These are phyloP conservation scores for Lithobates sylvaticus DNA, from an alignment of 2,797 vertebrate species.

Conservation along the genomic window DNA sequence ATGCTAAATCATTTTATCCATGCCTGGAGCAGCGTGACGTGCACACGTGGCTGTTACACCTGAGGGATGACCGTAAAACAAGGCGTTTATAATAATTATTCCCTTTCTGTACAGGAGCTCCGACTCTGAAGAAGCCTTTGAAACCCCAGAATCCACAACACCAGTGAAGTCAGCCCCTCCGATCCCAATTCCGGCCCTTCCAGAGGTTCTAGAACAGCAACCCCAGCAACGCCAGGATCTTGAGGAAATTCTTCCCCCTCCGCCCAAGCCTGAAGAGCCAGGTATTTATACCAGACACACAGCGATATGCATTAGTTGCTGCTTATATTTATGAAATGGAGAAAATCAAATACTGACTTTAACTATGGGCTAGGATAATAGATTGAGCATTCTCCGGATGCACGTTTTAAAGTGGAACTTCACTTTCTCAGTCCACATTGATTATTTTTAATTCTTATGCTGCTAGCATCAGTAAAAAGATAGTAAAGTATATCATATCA, in stretches of 20 bases:
- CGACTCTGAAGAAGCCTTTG: conserved; percentile 97
- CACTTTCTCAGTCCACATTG: too few relatives aligned
- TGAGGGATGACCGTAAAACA: neutral
- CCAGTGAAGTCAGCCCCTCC: conserved; percentile 91
- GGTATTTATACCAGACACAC: conserved; percentile 73
- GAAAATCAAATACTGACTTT: neutral
- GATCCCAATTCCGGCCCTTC: conserved; percentile 69
- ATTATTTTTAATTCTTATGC: too few relatives aligned
- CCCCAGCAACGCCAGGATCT: conserved; percentile 36
- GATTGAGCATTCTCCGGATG: too few relatives aligned
- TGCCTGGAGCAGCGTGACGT: neutral
- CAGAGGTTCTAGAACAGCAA: conserved; percentile 43
- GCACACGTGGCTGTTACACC: neutral
- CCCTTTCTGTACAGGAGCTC: conserved; percentile 85
- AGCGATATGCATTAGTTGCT: neutral
- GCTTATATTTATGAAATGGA: neutral
- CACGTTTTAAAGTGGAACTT: too few relatives aligned
- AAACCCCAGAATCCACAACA: conserved; percentile 97
- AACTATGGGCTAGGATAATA: too few relatives aligned
- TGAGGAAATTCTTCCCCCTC: conserved; percentile 78
- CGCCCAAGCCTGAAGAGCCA: conserved; percentile 77
- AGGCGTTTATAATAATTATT: neutral
- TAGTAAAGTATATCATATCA: too few relatives aligned
- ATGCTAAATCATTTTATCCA: conserved; percentile 6
- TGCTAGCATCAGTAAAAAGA: too few relatives aligned